Conservation (phyloP, 1,140 invertebrate genomes). For the Aphaenogaster floridana region DNA sequence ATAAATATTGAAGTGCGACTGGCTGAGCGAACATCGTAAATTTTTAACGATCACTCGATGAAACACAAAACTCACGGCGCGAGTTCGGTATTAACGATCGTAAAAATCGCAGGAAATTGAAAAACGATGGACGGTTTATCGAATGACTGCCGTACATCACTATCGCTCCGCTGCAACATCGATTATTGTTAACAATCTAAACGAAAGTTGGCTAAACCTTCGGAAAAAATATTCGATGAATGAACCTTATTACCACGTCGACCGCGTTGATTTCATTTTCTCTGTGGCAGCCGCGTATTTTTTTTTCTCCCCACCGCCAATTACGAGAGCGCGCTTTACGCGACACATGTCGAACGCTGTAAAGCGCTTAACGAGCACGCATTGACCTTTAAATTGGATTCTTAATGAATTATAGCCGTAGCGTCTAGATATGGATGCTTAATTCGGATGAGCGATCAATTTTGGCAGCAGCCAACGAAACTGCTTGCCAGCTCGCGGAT, state of each 20-base stretch:
- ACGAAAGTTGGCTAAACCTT: constrained; percentile 17
- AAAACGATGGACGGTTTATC: constrained; percentile 52
- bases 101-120: constrained; percentile 61
- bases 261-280: constrained; percentile 8
- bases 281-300: background rate
- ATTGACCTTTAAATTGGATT: constrained; percentile 33
- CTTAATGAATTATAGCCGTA: constrained; percentile 43
- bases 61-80: constrained; percentile 37
- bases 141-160: constrained; percentile 33
- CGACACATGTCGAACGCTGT: background rate
- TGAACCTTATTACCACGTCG: constrained; percentile 28
- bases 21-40: constrained; percentile 42
- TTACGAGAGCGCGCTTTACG: background rate
- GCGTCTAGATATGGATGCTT: background rate
- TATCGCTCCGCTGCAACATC: constrained; percentile 16
- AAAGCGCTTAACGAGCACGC: background rate
- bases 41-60: constrained; percentile 61
- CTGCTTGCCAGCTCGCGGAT: constrained; percentile 51
- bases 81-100: constrained; percentile 54
- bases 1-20: constrained; percentile 48
- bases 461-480: constrained; percentile 70
- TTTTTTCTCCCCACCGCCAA: background rate
- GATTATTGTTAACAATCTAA: constrained; percentile 46
- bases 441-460: constrained; percentile 75
- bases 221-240: constrained; percentile 26